Evolutionary conservation across 2,888 invertebrate genomes (phyloP), one percentile per base, ranked within the genome.

Genomic region (Laothoe populi): DNA sequence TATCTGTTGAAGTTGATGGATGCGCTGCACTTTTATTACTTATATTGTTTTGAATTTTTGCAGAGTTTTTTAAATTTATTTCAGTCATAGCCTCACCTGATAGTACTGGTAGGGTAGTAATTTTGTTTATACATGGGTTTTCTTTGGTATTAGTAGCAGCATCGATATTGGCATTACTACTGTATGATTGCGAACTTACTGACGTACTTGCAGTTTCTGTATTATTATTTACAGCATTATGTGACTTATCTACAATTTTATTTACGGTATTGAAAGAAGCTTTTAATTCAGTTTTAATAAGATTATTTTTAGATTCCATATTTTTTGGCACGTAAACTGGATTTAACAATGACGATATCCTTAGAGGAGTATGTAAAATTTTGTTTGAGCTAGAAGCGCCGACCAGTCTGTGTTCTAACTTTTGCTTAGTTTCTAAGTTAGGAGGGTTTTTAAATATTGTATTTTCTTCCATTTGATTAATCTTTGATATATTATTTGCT

Each of bases 281-380:
- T 21, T 40, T 16, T 26, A 11, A 26, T 53, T n/a, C 26, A 24
- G 19, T 21, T 40, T 61, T 26, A 53, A 31, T 11, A 10, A 19
- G 0, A 19, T 2, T 7, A 16, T 16, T 40, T 26, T 38, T 49
- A 11, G 13, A 40, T 21, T 38, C 40, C 19, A 16, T 40, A 24
- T 24, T 61, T 66, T 78, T 80, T 38, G 84, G 81, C 66, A 83
- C 61, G 65, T 83, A 83, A 62, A 82, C 77, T 49, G 86, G 86
- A 71, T 87, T 87, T 60, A 91, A 72, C 48, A 91, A 71, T 1
- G 90, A 85, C 10, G 91, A 91, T 75, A 91, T 86, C 77, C 81
- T 89, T 67, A 90, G 70, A 7, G 91, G 90, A 3, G 78, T 84
- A 63, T 85, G 75, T 48, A 81, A 69, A 64, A 70, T 64, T 62